phyloP scores from a whole-genome alignment of 1,140 invertebrate species.

The Hyles euphorbiae region DNA sequence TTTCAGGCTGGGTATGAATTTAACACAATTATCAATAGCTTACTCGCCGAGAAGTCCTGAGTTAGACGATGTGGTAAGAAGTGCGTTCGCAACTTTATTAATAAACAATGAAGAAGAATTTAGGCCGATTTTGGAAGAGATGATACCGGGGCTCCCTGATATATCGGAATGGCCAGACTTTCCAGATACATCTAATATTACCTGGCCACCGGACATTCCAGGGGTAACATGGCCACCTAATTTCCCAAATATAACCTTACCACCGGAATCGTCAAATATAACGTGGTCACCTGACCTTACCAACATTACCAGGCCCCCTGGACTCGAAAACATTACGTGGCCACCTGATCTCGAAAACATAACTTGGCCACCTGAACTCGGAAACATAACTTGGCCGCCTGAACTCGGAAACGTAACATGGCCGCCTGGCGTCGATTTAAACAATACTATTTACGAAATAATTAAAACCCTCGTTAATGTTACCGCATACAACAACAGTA shows the following conservation, averaged over 20 bases:
- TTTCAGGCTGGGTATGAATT: conserved; percentile 53
- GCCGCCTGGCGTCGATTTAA: conserved; percentile 30
- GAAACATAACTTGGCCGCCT: too few species aligned
- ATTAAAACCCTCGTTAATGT: conserved; percentile 39
- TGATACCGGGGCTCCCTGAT: conserved; percentile 26
- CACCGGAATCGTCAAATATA: too few species aligned
- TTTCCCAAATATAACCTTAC: too few species aligned
- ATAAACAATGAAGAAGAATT: conserved; percentile 36
- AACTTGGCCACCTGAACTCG: too few species aligned
- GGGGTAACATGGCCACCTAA: too few species aligned
- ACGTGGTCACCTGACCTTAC: neutral
- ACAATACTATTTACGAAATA: conserved; percentile 36
- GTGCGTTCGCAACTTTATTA: conserved; percentile 40
- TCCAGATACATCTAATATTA: conserved; percentile 10
- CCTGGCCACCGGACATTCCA: too few species aligned
- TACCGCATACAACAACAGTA: conserved; percentile 40
- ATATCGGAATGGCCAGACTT: neutral
- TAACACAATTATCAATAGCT: conserved; percentile 44
- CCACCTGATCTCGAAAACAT: too few species aligned
- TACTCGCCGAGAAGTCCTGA: conserved; percentile 56
- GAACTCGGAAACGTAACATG: conserved; percentile 17
- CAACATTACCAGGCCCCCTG: conserved; percentile 31
- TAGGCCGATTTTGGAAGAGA: conserved; percentile 27
- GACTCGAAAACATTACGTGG: conserved; percentile 26
- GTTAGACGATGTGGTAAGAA: conserved; percentile 49